Conservation (phyloP, 2,888 invertebrate species). For the Morpho achilles region DNA sequence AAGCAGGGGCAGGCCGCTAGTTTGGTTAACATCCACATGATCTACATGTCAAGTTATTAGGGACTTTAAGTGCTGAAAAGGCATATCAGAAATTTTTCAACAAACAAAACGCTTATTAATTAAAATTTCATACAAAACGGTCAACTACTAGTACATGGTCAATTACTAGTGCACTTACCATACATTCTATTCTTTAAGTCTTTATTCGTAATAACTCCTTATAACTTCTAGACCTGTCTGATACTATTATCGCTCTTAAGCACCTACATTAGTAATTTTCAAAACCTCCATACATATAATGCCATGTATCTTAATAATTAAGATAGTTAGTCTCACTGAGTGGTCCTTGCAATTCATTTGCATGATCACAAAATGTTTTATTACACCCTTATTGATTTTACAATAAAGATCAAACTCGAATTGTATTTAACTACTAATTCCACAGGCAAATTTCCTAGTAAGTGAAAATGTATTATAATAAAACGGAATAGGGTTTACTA, state of each 20-base stretch:
- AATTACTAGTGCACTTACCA: no score
- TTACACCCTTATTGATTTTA: conserved; percentile 25
- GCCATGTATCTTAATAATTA: conserved; percentile 47
- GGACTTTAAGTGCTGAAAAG: no score
- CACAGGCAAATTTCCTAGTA: conserved; percentile 17
- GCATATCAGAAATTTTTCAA: no score
- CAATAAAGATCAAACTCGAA: conserved; percentile 29
- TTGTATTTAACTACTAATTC: conserved; percentile 11
- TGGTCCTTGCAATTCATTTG: conserved; percentile 43
- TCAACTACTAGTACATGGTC: no score
- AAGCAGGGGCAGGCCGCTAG: no score
- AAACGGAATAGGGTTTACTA: conserved; percentile 5
- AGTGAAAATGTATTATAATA: conserved; percentile 20
- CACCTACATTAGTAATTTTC: conserved; percentile 34
- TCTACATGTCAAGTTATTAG: no score
- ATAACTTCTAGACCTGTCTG: conserved; percentile 16
- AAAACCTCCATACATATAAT: conserved; percentile 31
- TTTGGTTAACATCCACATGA: no score
- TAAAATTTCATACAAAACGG: no score
- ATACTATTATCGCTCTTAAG: conserved; percentile 26
- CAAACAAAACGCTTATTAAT: no score
- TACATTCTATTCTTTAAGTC: no score
- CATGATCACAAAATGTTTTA: conserved; percentile 30
- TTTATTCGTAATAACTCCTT: neutral
- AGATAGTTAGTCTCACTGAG: conserved; percentile 42